Conservation (phyloP, 2,113 vertebrate species). For the Cyprinodon tularosa region DNA sequence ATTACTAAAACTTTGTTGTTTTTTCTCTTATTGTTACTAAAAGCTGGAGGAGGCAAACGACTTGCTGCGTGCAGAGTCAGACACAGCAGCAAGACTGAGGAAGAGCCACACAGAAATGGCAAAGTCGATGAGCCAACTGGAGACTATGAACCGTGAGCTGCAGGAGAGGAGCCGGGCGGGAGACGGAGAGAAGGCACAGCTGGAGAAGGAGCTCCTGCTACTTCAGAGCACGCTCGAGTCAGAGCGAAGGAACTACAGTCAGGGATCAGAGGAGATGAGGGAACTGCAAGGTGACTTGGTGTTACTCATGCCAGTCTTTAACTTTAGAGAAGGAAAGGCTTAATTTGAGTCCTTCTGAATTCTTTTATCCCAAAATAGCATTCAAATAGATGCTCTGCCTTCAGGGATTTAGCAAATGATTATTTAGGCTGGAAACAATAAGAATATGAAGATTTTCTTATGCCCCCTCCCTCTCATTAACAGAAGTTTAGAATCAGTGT, state of each 20-base stretch:
- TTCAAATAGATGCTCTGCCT: background rate
- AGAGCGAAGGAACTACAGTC: constrained; percentile 90
- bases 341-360: background rate
- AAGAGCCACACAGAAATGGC: constrained; percentile 94
- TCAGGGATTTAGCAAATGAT: background rate
- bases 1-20: background rate
- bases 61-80: constrained; percentile 92
- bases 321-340: background rate
- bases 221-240: constrained; percentile 93
- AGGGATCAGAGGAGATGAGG: constrained; percentile 95
- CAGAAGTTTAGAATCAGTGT: background rate
- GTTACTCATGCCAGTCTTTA: background rate
- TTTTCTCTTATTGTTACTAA: background rate
- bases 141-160: constrained; percentile 91
- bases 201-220: constrained; percentile 92
- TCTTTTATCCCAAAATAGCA: background rate
- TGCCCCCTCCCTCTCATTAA: too few species aligned
- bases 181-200: constrained; percentile 81
- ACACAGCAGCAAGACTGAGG: constrained; percentile 91
- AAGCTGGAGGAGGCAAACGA: constrained; percentile 96
- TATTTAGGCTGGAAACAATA: background rate
- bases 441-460: background rate
- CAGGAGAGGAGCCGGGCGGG: constrained; percentile 89
- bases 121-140: constrained; percentile 90
- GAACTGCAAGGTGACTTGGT: constrained; percentile 89